Evolutionary conservation across 2,888 invertebrate species (phyloP).

Genomic region (Thysanoteuthis rhombus): DNA sequence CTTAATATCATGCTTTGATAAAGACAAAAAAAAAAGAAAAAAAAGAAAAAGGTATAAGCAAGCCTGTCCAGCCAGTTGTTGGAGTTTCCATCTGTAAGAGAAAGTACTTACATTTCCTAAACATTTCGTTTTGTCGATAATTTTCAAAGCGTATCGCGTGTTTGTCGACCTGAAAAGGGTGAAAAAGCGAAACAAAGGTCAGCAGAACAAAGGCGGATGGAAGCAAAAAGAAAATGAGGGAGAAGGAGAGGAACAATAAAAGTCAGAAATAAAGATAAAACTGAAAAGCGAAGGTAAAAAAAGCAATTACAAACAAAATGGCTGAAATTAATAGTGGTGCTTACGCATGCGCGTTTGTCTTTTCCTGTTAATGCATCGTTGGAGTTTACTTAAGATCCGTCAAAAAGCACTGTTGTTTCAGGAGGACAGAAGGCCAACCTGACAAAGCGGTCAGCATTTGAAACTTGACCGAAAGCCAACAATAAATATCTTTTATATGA

Average conservation of each 20-base stretch:
- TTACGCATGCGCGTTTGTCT: background rate
- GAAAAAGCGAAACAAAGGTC: constrained; percentile 25
- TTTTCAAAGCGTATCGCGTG: constrained; percentile 88
- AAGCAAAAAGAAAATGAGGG: background rate
- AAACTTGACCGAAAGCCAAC: background rate
- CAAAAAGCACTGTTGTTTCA: background rate
- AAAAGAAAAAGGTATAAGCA: background rate
- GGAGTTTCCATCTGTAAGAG: background rate
- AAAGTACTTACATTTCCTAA: constrained; percentile 75
- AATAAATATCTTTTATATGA: background rate
- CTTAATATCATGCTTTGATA: background rate
- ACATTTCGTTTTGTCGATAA: constrained; percentile 94
- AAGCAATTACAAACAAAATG: background rate
- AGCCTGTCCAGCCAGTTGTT: background rate
- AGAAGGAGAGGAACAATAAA: background rate
- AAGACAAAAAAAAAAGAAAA: background rate
- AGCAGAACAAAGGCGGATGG: background rate
- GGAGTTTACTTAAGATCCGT: background rate
- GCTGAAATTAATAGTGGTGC: background rate
- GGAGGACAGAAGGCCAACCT: background rate
- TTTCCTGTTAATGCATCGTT: background rate
- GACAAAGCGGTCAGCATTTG: background rate
- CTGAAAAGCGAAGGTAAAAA: background rate
- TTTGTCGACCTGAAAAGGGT: constrained; percentile 73
- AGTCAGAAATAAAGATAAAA: background rate